Percentiles rank a stretch among this genome's conserved stretches.
Conservation (phyloP, 37 sponge, comb jelly and placozoan species). For the Mnemiopsis leidyi region DNA sequence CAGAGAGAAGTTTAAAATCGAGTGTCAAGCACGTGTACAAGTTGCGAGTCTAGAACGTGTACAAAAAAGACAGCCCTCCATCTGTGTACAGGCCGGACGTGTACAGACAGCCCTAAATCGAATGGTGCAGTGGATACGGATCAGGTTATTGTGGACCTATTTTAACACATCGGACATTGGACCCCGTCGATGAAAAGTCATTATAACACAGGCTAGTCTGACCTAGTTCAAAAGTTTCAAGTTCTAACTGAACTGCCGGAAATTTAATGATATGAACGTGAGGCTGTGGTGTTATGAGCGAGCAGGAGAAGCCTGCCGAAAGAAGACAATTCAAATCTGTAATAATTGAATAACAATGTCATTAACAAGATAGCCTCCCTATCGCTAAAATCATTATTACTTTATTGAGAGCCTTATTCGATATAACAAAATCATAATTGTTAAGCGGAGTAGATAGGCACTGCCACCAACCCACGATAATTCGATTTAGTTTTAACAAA, state of each 20-base stretch:
- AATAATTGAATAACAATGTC: slow-evolving; percentile 42
- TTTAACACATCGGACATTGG: neutral
- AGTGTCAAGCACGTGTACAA: neutral
- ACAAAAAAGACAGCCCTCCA: neutral
- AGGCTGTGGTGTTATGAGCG: neutral
- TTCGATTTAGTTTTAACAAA: slow-evolving; percentile 5
- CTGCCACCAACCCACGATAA: slow-evolving; percentile 1
- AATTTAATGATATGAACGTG: neutral
- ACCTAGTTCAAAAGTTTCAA: neutral
- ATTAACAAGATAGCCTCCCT: slow-evolving; percentile 8
- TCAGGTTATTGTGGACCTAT: neutral
- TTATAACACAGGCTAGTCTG: neutral
- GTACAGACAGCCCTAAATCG: neutral
- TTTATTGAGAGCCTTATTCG: slow-evolving; percentile 10
- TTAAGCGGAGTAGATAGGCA: neutral
- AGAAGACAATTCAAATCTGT: slow-evolving; percentile 15
- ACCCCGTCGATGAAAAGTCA: neutral
- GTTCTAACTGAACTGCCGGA: neutral
- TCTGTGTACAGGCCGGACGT: neutral
- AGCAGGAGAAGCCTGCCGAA: too few species aligned
- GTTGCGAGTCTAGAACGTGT: too few species aligned
- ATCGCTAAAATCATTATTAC: neutral
- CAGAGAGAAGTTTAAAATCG: neutral
- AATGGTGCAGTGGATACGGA: neutral
- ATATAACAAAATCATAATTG: neutral